A percentile compares a stretch with the other conserved stretches of the same genome.
phyloP scores from a whole-genome alignment of 2,797 vertebrate genomes.

The Aselliscus stoliczkanus region DNA sequence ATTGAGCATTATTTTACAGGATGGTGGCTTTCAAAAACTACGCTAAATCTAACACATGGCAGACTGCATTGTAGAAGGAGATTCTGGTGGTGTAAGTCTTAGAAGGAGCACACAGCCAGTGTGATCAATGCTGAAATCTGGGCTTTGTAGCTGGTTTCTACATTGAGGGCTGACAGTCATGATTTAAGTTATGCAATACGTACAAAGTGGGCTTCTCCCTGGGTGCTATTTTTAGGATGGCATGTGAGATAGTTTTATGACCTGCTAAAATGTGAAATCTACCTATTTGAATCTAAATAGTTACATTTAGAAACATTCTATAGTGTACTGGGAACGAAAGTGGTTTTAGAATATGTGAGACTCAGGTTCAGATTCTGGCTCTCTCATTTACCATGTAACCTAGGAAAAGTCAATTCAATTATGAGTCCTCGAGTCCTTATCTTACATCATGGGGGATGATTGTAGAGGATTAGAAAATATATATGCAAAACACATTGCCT shows the following conservation, averaged over 20 bases:
- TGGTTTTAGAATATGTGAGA: not conserved
- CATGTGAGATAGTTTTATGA: not conserved
- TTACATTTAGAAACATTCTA: not conserved
- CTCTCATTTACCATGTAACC: not conserved
- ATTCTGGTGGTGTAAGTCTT: not conserved
- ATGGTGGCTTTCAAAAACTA: not conserved
- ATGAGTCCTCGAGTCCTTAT: not conserved
- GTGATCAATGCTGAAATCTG: not conserved
- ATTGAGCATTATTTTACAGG: conserved; percentile 15
- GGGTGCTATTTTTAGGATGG: not conserved
- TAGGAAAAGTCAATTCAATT: not conserved
- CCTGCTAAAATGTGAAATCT: not conserved
- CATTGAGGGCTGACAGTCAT: not conserved
- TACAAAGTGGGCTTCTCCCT: not conserved
- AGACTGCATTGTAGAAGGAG: not conserved
- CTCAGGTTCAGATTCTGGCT: not conserved
- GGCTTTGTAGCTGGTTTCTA: not conserved
- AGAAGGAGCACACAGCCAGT: not conserved
- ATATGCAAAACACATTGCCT: not conserved
- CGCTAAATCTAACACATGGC: not conserved
- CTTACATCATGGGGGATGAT: not conserved
- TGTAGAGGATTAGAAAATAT: not conserved
- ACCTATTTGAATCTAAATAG: not conserved
- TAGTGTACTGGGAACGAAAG: not conserved
- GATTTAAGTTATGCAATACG: not conserved